These are phyloP conservation scores for Neostethus bicornis DNA, from an alignment of 2,797 vertebrate species.

Conservation along the genomic window DNA sequence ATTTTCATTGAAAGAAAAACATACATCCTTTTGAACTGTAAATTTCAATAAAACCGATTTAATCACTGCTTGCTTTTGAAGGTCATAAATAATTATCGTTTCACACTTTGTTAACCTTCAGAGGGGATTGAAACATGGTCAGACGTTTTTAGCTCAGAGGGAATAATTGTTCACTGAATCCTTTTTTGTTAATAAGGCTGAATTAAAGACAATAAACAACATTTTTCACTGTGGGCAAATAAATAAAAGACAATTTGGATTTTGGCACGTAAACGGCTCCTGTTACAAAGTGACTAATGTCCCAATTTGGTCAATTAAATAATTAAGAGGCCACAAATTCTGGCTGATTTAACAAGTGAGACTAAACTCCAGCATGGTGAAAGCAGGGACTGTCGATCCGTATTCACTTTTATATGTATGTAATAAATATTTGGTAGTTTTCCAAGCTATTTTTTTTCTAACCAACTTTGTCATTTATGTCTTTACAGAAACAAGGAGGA, in stretches of 20 bases:
- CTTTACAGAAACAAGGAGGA: constrained; percentile 86
- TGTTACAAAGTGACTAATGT: constrained; percentile 2
- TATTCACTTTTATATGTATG: constrained; percentile 3
- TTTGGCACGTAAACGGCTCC: not conserved
- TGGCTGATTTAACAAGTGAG: constrained; percentile 11
- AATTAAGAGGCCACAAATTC: constrained; percentile 5
- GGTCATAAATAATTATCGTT: no score
- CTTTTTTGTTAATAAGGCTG: not conserved
- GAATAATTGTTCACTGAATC: not conserved
- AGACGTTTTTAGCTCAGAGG: not conserved
- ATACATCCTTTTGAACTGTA: no score
- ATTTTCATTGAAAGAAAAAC: no score
- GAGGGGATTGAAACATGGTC: no score
- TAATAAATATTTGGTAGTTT: constrained; percentile 2
- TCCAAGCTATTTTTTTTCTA: constrained; percentile 12
- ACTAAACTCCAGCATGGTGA: constrained; percentile 46
- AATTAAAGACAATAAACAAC: not conserved
- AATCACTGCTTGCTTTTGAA: not conserved
- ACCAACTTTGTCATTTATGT: constrained; percentile 4
- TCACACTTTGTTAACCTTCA: no score
- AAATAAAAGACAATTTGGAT: constrained; percentile 17
- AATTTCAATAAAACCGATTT: no score
- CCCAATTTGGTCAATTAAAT: constrained; percentile 43
- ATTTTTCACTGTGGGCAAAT: constrained; percentile 1
- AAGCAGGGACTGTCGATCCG: constrained; percentile 5